These are phyloP conservation scores for Cantharis rustica DNA, from an alignment of 2,888 invertebrate genomes.

Conservation along the genomic window DNA sequence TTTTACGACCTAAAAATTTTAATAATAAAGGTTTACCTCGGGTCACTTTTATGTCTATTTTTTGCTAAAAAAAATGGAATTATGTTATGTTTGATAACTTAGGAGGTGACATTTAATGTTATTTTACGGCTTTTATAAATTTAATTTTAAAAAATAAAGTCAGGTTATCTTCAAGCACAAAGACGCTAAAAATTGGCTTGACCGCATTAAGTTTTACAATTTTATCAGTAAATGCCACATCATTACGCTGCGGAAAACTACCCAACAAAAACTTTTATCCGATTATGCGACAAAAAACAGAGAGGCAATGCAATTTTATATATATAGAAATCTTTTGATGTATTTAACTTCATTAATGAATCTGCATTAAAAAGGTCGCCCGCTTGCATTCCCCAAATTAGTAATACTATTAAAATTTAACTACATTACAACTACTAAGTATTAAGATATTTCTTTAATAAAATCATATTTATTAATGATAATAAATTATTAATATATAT, in stretches of 20 bases:
- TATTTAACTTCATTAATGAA: not conserved
- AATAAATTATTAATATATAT: not conserved
- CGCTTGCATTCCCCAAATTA: not conserved
- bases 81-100: not conserved
- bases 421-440: too few relatives aligned
- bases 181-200: not conserved
- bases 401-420: not conserved
- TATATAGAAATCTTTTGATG: not conserved
- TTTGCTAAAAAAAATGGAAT: not conserved
- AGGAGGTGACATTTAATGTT: not conserved
- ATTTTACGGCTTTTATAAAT: not conserved
- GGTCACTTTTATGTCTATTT: not conserved
- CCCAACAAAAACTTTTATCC: not conserved
- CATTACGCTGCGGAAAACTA: not conserved
- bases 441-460: too few relatives aligned
- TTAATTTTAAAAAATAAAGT: not conserved
- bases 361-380: not conserved
- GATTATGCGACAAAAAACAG: not conserved
- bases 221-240: not conserved
- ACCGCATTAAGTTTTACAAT: not conserved
- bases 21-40: not conserved
- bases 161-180: not conserved
- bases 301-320: not conserved
- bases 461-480: too few relatives aligned
- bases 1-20: not conserved